phyloP scores from a whole-genome alignment of 2,888 invertebrate genomes.

The Nebria brevicollis region DNA sequence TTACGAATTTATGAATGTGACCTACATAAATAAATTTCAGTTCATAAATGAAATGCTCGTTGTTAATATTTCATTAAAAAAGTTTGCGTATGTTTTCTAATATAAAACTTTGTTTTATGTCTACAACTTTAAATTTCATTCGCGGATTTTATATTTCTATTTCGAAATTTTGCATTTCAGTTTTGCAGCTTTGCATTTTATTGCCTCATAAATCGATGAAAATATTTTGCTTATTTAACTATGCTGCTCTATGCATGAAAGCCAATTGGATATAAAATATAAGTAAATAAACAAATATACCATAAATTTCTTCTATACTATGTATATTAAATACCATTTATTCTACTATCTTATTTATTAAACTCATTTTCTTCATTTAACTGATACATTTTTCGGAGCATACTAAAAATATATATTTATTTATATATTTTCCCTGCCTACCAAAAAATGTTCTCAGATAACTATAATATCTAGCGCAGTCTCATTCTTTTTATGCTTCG shows the following conservation, averaged over 20 bases:
- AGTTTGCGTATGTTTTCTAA: not conserved
- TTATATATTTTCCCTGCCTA: no score
- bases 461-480: no score
- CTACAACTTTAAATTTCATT: not conserved
- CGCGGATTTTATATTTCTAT: not conserved
- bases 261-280: not conserved
- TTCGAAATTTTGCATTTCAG: not conserved
- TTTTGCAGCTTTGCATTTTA: not conserved
- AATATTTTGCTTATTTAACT: not conserved
- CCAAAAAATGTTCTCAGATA: no score
- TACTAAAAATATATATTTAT: no score
- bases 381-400: no score
- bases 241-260: not conserved
- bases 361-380: no score
- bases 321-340: no score
- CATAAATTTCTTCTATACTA: not conserved
- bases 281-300: not conserved
- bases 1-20: not conserved
- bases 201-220: not conserved
- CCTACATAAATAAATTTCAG: not conserved
- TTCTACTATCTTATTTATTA: no score
- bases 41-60: not conserved
- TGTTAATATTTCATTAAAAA: slow-evolving; percentile 1
- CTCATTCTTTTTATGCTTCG: no score
- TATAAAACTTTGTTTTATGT: not conserved